A percentile compares a stretch with the other conserved stretches of the same genome.
Evolutionary conservation across 1,140 invertebrate genomes (phyloP).

Genomic region (Dinoponera quadriceps): DNA sequence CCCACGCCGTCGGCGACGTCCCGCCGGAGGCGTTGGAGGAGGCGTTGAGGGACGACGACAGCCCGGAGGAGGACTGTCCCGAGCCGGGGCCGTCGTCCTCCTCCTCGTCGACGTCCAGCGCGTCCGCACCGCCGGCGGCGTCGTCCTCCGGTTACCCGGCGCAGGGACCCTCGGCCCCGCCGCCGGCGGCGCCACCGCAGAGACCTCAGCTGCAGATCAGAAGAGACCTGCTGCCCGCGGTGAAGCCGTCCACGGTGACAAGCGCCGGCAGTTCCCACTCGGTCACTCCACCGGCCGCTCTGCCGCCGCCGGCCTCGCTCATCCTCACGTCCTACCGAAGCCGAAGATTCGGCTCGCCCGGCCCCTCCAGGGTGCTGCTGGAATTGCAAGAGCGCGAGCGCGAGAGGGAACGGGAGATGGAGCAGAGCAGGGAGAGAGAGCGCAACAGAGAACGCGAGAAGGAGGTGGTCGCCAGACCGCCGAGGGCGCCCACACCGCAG

Average conservation of each 20-base stretch:
- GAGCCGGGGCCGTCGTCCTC: slow-evolving; percentile 78
- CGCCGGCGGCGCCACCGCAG: slow-evolving; percentile 75
- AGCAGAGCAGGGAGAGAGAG: slow-evolving; percentile 75
- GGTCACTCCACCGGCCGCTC: slow-evolving; percentile 83
- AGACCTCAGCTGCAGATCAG: slow-evolving; percentile 90
- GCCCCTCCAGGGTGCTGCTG: slow-evolving; percentile 80
- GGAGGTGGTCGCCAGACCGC: slow-evolving; percentile 73
- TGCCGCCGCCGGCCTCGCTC: slow-evolving; percentile 84
- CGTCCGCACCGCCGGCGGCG: slow-evolving; percentile 60
- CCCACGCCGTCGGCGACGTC: slow-evolving; percentile 93
- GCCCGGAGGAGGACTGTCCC: slow-evolving; percentile 83
- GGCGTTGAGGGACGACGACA: slow-evolving; percentile 88
- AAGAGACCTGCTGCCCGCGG: slow-evolving; percentile 89
- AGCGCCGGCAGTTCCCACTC: slow-evolving; percentile 79
- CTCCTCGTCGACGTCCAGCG: slow-evolving; percentile 65
- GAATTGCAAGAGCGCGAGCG: slow-evolving; percentile 83
- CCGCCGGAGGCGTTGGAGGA: slow-evolving; percentile 89
- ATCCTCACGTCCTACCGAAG: slow-evolving; percentile 82
- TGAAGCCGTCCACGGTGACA: slow-evolving; percentile 84
- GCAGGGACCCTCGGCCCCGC: slow-evolving; percentile 74
- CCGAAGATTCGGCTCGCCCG: slow-evolving; percentile 82
- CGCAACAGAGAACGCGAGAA: slow-evolving; percentile 79
- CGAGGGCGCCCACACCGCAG: slow-evolving; percentile 83
- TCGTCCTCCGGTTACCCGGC: slow-evolving; percentile 66
- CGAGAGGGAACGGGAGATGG: slow-evolving; percentile 78